Evolutionary conservation across 2,888 invertebrate genomes (phyloP), one percentile per base, ranked within the genome.

Genomic region (Amphimallon solstitiale): DNA sequence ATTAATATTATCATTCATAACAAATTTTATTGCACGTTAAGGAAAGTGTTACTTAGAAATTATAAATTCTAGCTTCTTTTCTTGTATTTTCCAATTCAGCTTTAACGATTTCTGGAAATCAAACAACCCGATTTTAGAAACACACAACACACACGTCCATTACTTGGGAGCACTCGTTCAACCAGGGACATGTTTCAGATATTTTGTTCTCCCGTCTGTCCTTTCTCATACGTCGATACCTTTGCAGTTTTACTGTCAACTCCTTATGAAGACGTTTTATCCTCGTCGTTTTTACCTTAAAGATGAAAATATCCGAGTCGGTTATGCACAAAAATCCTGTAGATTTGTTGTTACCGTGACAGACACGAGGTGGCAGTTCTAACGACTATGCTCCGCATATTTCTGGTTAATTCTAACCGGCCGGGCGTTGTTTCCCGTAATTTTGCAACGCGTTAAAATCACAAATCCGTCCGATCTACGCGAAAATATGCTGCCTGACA

Each of bases 221-320:
- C 43, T 40, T 59, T 59, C 43, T 43, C 17, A 59, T 59, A 59
- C 29, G 14, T 29, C 29, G 40, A 14, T 15, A 12, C 9, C 9
- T 29, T 23, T 43, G 43, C 9, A 43, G 10, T 35, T 9, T 10
- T 17, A 17, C 56, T 43, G 43, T 59, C 56, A 59, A 43, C 14
- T 59, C 56, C 56, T 59, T 59, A 59, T 59, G 56, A 59, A 59
- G 56, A 43, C 38, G 56, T 59, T 43, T 29, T 43, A 29, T 59
- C 29, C 43, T 59, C 23, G 56, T 23, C 23, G 43, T 43, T 29
- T 59, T 45, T 59, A 43, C 56, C 29, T 59, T 59, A 43, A 59
- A 43, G 15, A 43, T 19, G 14, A 17, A 29, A 59, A 59, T 59
- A 29, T 43, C 34, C 56, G 29, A 43, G 56, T 29, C 43, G 14